phyloP scores from a whole-genome alignment of 2,113 vertebrate species.

The Mustela nigripes region DNA sequence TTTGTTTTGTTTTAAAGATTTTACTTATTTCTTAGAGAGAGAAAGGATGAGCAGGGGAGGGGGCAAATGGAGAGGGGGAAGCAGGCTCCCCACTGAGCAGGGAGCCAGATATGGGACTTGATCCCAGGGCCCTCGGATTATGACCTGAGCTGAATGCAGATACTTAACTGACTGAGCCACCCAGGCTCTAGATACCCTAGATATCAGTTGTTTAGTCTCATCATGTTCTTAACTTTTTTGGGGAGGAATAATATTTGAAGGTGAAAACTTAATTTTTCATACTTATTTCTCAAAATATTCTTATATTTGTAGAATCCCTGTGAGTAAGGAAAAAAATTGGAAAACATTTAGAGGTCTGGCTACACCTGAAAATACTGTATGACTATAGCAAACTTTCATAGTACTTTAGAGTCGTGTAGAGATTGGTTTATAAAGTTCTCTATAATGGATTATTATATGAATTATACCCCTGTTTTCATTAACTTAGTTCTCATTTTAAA shows the following conservation, averaged over 20 bases:
- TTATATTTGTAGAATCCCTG: not conserved
- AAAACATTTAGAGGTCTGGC: not conserved
- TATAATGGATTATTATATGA: not conserved
- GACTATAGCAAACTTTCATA: not conserved
- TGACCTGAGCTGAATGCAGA: not conserved
- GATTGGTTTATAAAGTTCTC: not conserved
- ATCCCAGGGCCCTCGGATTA: not conserved
- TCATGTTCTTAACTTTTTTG: not conserved
- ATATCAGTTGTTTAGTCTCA: not conserved
- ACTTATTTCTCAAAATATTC: not conserved
- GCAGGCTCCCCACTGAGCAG: not conserved
- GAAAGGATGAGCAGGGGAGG: no score
- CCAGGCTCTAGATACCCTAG: not conserved
- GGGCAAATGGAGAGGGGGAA: not conserved
- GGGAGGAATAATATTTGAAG: not conserved
- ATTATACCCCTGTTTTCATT: conserved; percentile 18
- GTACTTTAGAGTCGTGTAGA: not conserved
- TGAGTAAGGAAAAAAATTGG: not conserved
- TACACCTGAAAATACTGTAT: not conserved
- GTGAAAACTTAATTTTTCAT: not conserved
- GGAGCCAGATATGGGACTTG: not conserved
- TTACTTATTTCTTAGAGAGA: not conserved
- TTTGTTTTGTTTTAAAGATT: not conserved
- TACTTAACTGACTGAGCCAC: not conserved
- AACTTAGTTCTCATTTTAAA: conserved; percentile 12